Evolutionary conservation across 2,888 invertebrate species (phyloP).

Genomic region (Gari tellinella): DNA sequence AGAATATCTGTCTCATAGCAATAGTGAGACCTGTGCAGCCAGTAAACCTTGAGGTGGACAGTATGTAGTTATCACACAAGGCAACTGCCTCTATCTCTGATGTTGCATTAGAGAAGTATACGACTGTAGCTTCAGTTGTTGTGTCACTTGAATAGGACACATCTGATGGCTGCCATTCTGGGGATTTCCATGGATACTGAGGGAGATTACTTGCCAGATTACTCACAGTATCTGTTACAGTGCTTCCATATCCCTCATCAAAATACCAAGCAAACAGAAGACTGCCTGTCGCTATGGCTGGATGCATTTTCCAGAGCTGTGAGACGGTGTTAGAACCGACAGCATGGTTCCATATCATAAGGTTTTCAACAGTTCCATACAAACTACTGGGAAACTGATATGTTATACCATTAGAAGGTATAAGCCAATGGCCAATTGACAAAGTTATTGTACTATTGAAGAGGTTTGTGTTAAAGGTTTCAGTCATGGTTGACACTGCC

Average conservation of each 20-base stretch:
- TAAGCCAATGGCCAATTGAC: constrained; percentile 71
- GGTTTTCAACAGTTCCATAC: constrained; percentile 67
- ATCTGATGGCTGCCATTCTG: constrained; percentile 71
- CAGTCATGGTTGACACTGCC: constrained; percentile 41
- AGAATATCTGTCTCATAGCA: constrained; percentile 39
- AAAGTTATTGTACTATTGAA: constrained; percentile 59
- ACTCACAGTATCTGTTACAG: constrained; percentile 28
- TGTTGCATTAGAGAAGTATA: constrained; percentile 46
- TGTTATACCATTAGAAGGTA: constrained; percentile 55
- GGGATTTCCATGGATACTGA: constrained; percentile 65
- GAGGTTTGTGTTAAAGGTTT: constrained; percentile 34
- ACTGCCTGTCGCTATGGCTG: constrained; percentile 47
- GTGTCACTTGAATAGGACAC: constrained; percentile 39
- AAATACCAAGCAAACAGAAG: constrained; percentile 61
- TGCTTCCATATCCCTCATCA: constrained; percentile 68
- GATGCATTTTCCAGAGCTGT: constrained; percentile 67
- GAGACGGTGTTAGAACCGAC: constrained; percentile 64
- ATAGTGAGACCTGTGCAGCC: constrained; percentile 32
- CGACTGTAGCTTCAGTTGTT: constrained; percentile 41
- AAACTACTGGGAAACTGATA: constrained; percentile 48
- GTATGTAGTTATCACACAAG: constrained; percentile 36
- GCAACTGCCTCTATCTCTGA: constrained; percentile 28
- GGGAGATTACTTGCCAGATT: constrained; percentile 56
- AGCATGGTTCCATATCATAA: constrained; percentile 65
- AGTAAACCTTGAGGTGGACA: constrained; percentile 1